phyloP scores from a whole-genome alignment of 2,113 vertebrate species.

The Emberiza fucata region DNA sequence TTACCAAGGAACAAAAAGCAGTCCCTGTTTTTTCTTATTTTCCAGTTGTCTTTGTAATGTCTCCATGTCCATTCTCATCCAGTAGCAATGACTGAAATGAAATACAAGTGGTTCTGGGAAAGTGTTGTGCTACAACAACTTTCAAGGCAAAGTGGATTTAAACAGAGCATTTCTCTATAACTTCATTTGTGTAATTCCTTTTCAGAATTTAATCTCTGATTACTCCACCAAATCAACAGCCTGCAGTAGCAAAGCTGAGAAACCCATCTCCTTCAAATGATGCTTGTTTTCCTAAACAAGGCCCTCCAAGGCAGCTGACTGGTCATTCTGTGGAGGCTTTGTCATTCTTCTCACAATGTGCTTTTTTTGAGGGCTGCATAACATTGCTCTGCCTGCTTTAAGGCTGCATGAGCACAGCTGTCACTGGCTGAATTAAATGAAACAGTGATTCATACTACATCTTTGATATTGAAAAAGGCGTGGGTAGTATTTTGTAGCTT shows the following conservation, averaged over 20 bases:
- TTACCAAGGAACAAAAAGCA: background rate
- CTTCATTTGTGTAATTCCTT: background rate
- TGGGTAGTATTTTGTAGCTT: conserved; percentile 16
- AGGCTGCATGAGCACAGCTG: conserved; percentile 1
- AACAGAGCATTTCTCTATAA: background rate
- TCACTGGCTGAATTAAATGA: conserved; percentile 24
- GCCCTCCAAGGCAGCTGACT: background rate
- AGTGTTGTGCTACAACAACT: background rate
- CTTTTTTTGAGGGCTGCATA: background rate
- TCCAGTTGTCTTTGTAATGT: background rate
- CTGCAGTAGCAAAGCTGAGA: background rate
- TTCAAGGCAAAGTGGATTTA: background rate
- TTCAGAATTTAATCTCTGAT: background rate
- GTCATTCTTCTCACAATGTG: background rate
- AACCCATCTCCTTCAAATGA: background rate
- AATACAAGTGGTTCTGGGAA: background rate
- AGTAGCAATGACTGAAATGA: background rate
- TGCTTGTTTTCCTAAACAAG: background rate
- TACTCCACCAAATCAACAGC: background rate
- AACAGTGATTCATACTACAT: conserved; percentile 45
- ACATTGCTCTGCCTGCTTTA: background rate
- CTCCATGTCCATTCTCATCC: background rate
- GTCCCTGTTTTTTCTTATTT: background rate
- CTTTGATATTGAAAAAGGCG: background rate
- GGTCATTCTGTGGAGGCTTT: background rate